Conservation (phyloP, 1,140 invertebrate species). For the Penaeus japonicus region DNA sequence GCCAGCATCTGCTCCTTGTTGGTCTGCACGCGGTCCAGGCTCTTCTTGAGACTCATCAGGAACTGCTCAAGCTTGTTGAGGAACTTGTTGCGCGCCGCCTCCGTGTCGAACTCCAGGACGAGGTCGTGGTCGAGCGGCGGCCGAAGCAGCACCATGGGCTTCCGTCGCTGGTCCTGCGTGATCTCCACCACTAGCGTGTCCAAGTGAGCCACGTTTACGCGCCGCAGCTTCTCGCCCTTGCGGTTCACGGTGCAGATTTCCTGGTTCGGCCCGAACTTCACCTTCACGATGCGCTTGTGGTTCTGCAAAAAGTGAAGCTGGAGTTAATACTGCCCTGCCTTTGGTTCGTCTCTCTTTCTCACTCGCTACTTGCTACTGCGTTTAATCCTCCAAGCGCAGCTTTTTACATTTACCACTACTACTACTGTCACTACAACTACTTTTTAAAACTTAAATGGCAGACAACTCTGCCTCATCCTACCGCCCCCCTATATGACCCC, state of each 20-base stretch:
- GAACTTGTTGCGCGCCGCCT: conserved; percentile 84
- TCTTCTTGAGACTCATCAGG: conserved; percentile 82
- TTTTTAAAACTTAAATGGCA: too few relatives aligned
- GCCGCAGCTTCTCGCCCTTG: conserved; percentile 87
- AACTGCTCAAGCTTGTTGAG: conserved; percentile 89
- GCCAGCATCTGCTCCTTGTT: conserved; percentile 85
- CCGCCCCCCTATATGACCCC: too few relatives aligned
- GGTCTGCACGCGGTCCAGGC: conserved; percentile 73
- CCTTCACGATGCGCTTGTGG: conserved; percentile 87
- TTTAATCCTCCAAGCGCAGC: too few relatives aligned
- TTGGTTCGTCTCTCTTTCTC: too few relatives aligned
- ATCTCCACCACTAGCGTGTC: conserved; percentile 84
- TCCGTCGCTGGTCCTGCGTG: conserved; percentile 73
- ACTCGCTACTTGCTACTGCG: too few relatives aligned
- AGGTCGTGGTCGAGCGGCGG: conserved; percentile 94
- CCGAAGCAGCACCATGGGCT: conserved; percentile 84
- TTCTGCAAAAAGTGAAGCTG: conserved; percentile 68
- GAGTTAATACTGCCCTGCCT: too few relatives aligned
- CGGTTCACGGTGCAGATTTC: conserved; percentile 84
- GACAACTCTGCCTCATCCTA: too few relatives aligned
- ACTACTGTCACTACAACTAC: too few relatives aligned
- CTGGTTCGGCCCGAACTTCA: conserved; percentile 75
- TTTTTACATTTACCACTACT: too few relatives aligned
- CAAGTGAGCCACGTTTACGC: conserved; percentile 75
- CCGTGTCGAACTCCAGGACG: conserved; percentile 90